Conservation (phyloP, 2,888 invertebrate species). For the Eretmocerus hayati region DNA sequence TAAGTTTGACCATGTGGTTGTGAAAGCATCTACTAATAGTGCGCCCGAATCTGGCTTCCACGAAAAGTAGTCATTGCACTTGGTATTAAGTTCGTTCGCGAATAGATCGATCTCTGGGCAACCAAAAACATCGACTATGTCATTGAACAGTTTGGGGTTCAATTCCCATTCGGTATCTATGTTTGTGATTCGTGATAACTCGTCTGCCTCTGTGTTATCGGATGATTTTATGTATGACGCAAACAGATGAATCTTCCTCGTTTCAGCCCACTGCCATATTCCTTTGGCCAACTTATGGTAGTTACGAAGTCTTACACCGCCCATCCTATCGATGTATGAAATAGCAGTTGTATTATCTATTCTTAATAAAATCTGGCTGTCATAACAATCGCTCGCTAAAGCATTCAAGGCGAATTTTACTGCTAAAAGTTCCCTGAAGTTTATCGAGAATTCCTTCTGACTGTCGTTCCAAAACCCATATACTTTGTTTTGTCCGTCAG, state of each 20-base stretch:
- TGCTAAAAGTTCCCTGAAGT: not conserved
- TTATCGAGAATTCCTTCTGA: not conserved
- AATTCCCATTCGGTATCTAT: slow-evolving; percentile 24
- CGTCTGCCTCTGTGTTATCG: slow-evolving; percentile 26
- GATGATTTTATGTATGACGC: slow-evolving; percentile 24
- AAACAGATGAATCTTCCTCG: slow-evolving; percentile 20
- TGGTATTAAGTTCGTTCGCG: slow-evolving; percentile 18
- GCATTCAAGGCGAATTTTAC: not conserved
- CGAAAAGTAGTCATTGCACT: slow-evolving; percentile 12
- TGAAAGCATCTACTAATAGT: slow-evolving; percentile 17
- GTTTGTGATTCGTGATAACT: slow-evolving; percentile 24
- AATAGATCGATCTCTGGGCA: slow-evolving; percentile 19
- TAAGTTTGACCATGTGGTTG: slow-evolving; percentile 11
- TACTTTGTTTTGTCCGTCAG: too few species aligned
- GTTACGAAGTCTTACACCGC: slow-evolving; percentile 18
- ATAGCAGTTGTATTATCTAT: slow-evolving; percentile 27
- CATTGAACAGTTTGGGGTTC: slow-evolving; percentile 6
- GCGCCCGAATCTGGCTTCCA: slow-evolving; percentile 14
- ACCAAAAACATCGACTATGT: slow-evolving; percentile 13
- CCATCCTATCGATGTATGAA: slow-evolving; percentile 25
- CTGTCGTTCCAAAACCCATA: not conserved
- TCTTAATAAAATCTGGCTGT: slow-evolving; percentile 23
- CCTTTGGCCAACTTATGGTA: slow-evolving; percentile 8
- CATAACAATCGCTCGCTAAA: slow-evolving; percentile 7
- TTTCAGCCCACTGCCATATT: slow-evolving; percentile 21